phyloP scores from a whole-genome alignment of 1,140 invertebrate genomes.

The Drosophila burlai region DNA sequence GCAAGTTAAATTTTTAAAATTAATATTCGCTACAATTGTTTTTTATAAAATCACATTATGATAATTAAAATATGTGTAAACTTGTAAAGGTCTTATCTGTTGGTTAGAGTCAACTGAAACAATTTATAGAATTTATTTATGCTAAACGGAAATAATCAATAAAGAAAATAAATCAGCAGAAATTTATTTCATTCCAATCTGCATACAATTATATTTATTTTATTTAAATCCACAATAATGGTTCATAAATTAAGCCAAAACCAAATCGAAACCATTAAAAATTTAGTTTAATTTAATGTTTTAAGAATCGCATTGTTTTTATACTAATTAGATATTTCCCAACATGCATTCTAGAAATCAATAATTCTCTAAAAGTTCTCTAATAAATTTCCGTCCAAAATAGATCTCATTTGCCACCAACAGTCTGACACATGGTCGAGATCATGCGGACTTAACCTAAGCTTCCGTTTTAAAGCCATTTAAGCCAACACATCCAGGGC shows the following conservation, averaged over 20 bases:
- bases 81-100: neutral
- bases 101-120: neutral
- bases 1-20: neutral
- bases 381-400: neutral
- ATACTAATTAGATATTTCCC: neutral
- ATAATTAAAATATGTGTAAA: too few species aligned
- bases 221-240: neutral
- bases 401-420: constrained; percentile 9
- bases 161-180: neutral
- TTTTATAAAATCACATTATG: too few species aligned
- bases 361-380: neutral
- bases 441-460: constrained; percentile 38
- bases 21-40: too few species aligned
- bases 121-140: neutral
- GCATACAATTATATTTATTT: neutral
- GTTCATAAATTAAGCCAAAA: neutral
- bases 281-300: neutral
- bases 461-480: constrained; percentile 28
- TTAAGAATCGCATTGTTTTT: neutral
- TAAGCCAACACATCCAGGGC: constrained; percentile 28
- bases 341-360: neutral
- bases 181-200: neutral
- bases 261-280: neutral
- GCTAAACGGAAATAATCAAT: neutral
- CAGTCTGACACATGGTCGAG: constrained; percentile 22